Evolutionary conservation across 2,888 invertebrate species (phyloP), one percentile per base, ranked within the genome.

Genomic region (Chydorus sphaericus): DNA sequence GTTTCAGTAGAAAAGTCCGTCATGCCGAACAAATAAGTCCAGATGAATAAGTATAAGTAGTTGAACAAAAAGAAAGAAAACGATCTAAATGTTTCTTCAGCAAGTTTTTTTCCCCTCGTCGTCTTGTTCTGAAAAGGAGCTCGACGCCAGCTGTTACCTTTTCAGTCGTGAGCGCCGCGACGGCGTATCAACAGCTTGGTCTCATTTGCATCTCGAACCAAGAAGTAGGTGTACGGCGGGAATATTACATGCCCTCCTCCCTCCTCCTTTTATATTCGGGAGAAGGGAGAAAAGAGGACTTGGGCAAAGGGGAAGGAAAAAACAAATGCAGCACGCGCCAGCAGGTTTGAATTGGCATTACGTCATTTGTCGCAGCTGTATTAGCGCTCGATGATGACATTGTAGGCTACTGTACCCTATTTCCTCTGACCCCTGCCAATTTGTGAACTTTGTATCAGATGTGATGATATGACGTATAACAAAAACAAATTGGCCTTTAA

Each of bases 141-240:
- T 14, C 44, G 4, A 14, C 23, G 11, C 44, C 44, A 44, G 44
- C 44, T 44, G 44, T 44, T 44, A 20, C 44, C 10, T 44, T 44
- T 44, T 7, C 18, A n/a, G 10, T 26, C 26, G 44, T 14, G 23
- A 44, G 33, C 33, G 14, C 33, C 33, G n/a, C n/a, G n/a, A n/a
- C n/a, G n/a, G n/a, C n/a, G n/a, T n/a, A 33, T 26, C 44, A 44
- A 44, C 44, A 44, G 44, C 44, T 44, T 44, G 18, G 44, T 23
- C 20, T 44, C 44, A 44, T 44, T 44, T 44, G 44, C 44, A 44
- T 44, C n/a, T n/a, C n/a, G n/a, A n/a, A n/a, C n/a, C n/a, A n/a
- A n/a, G n/a, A n/a, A n/a, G n/a, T n/a, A n/a, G n/a, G n/a, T n/a
- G n/a, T n/a, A n/a, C 44, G 44, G 44, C 26, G 14, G 44, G 26